Conservation (phyloP, 2,113 vertebrate genomes). For the Colius striatus region DNA sequence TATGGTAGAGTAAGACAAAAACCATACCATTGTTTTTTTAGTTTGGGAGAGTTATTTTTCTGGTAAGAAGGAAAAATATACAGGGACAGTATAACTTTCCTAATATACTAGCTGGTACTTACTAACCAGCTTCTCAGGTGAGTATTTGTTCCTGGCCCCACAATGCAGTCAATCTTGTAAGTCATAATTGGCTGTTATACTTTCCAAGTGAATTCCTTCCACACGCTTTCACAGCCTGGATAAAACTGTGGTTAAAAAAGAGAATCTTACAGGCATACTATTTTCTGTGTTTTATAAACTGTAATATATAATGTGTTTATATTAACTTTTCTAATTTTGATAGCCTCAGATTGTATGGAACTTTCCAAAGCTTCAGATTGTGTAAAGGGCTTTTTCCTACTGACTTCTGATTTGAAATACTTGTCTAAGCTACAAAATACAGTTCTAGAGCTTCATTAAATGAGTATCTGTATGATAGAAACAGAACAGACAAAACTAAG, state of each 20-base stretch:
- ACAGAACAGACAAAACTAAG: background rate
- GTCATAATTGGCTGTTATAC: background rate
- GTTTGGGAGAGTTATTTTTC: background rate
- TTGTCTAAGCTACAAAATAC: background rate
- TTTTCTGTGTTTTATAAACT: background rate
- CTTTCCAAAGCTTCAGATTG: background rate
- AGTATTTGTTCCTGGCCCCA: background rate
- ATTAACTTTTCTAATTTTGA: background rate
- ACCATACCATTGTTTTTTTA: background rate
- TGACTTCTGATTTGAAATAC: background rate
- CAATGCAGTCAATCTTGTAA: background rate
- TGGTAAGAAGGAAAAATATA: background rate
- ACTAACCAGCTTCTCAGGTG: background rate
- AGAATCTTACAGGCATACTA: background rate
- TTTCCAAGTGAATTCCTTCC: background rate
- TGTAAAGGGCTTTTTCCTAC: background rate
- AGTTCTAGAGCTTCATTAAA: background rate
- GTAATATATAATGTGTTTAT: background rate
- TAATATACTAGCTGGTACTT: background rate
- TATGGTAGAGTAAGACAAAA: background rate
- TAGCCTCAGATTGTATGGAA: background rate
- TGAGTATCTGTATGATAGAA: background rate
- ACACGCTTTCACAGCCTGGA: background rate
- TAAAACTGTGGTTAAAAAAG: background rate
- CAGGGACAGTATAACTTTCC: background rate